A percentile compares a stretch with the other conserved stretches of the same genome.
Evolutionary conservation across 2,888 invertebrate genomes (phyloP).

Genomic region (Homarus gammarus): DNA sequence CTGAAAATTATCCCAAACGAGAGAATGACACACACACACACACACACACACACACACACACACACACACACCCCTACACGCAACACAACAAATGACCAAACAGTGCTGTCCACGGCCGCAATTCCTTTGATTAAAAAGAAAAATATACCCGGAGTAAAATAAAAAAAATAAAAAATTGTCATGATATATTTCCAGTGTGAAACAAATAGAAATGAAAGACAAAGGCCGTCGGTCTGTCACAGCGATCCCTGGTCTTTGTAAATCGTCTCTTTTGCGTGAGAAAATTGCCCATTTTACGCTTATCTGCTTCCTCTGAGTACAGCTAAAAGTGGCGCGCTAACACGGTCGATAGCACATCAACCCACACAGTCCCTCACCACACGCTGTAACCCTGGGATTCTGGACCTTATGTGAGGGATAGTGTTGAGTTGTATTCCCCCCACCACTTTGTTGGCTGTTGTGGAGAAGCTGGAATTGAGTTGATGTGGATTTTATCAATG

Average conservation of each 20-base stretch:
- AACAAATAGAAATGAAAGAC: constrained; percentile 54
- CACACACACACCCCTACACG: too few species aligned
- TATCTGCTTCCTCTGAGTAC: constrained; percentile 61
- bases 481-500: constrained; percentile 63
- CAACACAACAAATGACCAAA: not conserved
- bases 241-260: constrained; percentile 57
- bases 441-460: constrained; percentile 40
- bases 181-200: constrained; percentile 4
- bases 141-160: not conserved
- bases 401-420: not conserved
- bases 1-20: too few species aligned
- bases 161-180: not conserved
- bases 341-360: too few species aligned
- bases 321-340: constrained; percentile 16
- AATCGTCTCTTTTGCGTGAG: constrained; percentile 59
- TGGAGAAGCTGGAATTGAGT: constrained; percentile 61
- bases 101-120: not conserved
- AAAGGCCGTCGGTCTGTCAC: constrained; percentile 52
- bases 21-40: too few species aligned
- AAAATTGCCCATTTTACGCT: constrained; percentile 63
- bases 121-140: constrained; percentile 20
- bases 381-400: not conserved
- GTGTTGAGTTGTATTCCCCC: constrained; percentile 19
- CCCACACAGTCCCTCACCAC: too few species aligned
- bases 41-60: too few species aligned